phyloP scores from a whole-genome alignment of 2,113 vertebrate genomes.

The Procavia capensis region DNA sequence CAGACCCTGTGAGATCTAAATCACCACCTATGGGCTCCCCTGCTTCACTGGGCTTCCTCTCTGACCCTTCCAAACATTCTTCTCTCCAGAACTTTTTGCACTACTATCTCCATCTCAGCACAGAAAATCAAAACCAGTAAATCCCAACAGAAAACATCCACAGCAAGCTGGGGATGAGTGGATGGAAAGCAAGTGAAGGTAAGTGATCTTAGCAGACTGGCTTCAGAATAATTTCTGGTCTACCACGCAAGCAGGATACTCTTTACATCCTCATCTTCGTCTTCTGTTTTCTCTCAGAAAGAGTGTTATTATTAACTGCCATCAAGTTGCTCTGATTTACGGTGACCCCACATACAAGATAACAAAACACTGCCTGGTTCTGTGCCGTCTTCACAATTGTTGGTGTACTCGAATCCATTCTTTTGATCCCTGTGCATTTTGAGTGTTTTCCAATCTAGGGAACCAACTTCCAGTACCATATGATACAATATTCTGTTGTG shows the following conservation, averaged over 20 bases:
- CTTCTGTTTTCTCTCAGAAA: background rate
- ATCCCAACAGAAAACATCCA: background rate
- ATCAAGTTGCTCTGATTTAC: background rate
- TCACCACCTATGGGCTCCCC: background rate
- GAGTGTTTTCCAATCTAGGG: background rate
- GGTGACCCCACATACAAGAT: background rate
- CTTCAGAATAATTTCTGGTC: background rate
- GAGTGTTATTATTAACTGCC: background rate
- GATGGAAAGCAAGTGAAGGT: background rate
- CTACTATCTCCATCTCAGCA: background rate
- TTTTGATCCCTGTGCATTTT: background rate
- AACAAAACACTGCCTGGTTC: background rate
- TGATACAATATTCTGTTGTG: background rate
- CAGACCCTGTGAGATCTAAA: background rate
- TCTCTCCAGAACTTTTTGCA: background rate
- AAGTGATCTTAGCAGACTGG: background rate
- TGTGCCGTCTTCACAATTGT: background rate
- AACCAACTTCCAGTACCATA: background rate
- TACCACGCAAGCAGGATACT: fast-evolving
- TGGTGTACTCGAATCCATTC: background rate
- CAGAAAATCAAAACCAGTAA: background rate
- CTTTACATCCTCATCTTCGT: background rate
- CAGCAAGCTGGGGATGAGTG: fast-evolving
- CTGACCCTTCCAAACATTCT: background rate
- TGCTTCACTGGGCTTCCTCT: background rate